Evolutionary conservation across 1,140 invertebrate genomes (phyloP).

Genomic region (Drosophila teissieri): DNA sequence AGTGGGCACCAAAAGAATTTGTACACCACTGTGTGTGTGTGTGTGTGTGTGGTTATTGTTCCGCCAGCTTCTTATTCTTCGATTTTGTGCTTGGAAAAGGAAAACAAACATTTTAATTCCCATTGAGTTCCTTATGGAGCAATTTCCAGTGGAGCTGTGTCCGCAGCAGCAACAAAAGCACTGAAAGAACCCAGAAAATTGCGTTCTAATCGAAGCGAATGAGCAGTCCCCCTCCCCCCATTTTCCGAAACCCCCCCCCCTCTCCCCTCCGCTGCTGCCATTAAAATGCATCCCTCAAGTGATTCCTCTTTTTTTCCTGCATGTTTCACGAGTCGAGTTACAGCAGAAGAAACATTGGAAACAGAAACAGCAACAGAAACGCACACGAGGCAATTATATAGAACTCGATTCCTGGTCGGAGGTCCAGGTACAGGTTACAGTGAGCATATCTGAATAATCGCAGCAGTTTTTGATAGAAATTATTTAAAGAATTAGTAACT

Average conservation of each 20-base stretch:
- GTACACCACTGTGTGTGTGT: constrained; percentile 1
- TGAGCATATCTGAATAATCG: too few species aligned
- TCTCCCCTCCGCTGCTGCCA: constrained; percentile 2
- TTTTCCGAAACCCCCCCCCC: neutral
- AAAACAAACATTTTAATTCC: constrained; percentile 80
- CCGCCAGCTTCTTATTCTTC: constrained; percentile 20
- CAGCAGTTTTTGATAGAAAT: too few species aligned
- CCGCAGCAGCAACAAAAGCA: constrained; percentile 10
- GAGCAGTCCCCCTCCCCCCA: constrained; percentile 25
- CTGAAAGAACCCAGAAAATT: constrained; percentile 48
- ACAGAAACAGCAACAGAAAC: constrained; percentile 9
- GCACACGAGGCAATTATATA: constrained; percentile 44
- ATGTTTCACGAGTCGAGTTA: constrained; percentile 55
- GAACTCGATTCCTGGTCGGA: constrained; percentile 25
- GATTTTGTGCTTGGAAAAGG: constrained; percentile 23
- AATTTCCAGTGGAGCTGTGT: constrained; percentile 29
- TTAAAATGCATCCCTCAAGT: constrained; percentile 70
- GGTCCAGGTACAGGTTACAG: constrained; percentile 9
- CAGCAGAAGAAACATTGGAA: constrained; percentile 34
- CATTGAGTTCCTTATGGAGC: constrained; percentile 70
- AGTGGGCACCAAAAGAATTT: constrained; percentile 42
- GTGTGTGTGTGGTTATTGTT: constrained; percentile 25
- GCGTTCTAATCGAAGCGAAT: constrained; percentile 76
- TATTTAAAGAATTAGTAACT: too few species aligned
- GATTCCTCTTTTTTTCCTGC: constrained; percentile 33